phyloP scores from a whole-genome alignment of 1,140 invertebrate genomes.

The Zaprionus capensis region DNA sequence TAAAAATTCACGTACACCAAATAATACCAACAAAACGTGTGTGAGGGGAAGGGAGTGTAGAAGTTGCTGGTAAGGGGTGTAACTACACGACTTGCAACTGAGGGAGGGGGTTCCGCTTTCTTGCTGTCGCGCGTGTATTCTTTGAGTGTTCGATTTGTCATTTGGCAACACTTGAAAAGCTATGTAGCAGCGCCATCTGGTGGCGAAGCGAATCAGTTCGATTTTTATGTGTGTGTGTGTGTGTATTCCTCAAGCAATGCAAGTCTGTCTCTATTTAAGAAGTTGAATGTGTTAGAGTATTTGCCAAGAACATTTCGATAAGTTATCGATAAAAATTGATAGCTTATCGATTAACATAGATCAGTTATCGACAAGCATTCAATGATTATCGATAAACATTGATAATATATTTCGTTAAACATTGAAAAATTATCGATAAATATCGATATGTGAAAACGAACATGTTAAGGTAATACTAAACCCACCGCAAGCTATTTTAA shows the following conservation, averaged over 20 bases:
- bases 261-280: background rate
- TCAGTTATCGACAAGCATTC: background rate
- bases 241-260: background rate
- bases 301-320: background rate
- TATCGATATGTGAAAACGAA: too few species aligned
- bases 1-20: conserved; percentile 48
- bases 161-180: conserved; percentile 22
- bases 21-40: conserved; percentile 27
- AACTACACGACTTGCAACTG: background rate
- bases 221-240: background rate
- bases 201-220: conserved; percentile 1
- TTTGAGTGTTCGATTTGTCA: conserved; percentile 34
- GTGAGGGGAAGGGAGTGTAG: background rate
- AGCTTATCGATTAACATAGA: too few species aligned
- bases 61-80: background rate
- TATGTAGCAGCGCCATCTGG: conserved; percentile 20
- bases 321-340: background rate
- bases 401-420: too few species aligned
- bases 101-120: background rate
- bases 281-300: too few species aligned
- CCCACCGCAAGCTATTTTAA: too few species aligned
- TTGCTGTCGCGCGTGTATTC: conserved; percentile 7
- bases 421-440: too few species aligned
- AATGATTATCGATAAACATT: too few species aligned
- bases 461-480: too few species aligned